Base-by-base conservation (phyloP, 2,113 vertebrate genomes). In the Carassius carassius region DNA sequence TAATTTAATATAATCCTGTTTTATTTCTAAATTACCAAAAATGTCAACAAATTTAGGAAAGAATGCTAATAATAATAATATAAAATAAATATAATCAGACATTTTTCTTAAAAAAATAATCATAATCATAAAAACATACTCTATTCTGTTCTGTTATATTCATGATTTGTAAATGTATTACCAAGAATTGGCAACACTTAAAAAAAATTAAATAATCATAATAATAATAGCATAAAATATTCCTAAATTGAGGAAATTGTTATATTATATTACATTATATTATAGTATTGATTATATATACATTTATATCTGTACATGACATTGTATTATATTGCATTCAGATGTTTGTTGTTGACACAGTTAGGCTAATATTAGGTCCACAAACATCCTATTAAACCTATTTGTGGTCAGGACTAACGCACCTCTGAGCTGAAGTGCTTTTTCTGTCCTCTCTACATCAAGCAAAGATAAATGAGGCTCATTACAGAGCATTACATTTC, bases 401-500 rank as follows among this genome's bases (percentile, higher is more conserved):
- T 47, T 47, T 80, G 37, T 63, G 8, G 14, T 29, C 8, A 19
- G n/a, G n/a, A 62, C 29, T 17, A 35, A n/a, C 0, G 1, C 10
- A 17, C 74, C 35, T 44, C 21, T 25, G 60, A 25, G 41, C 23
- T 69, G 16, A 29, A 47, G 17, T 54, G 76, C 54, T 81, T 81
- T 63, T 2, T 25, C 7, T 17, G 56, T 65, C 17, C 60, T 44
- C 60, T 11, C 44, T 32, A n/a, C 51, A 54, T 69, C 44, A 81
- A 69, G 2, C 44, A 32, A 67, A 69, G 78, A 69, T 14, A 29
- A 69, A 81, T 67, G 17, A 51, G 49, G 41, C 35, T 62, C 83
- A 82, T 85, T 82, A 69, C 62, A 4, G 62, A 51, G 44, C 25
- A 69, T 49, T 67, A 32, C 17, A 32, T 81, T 81, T 29, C 74